Conservation (phyloP, 2,888 invertebrate genomes). For the Clanis bilineata region DNA sequence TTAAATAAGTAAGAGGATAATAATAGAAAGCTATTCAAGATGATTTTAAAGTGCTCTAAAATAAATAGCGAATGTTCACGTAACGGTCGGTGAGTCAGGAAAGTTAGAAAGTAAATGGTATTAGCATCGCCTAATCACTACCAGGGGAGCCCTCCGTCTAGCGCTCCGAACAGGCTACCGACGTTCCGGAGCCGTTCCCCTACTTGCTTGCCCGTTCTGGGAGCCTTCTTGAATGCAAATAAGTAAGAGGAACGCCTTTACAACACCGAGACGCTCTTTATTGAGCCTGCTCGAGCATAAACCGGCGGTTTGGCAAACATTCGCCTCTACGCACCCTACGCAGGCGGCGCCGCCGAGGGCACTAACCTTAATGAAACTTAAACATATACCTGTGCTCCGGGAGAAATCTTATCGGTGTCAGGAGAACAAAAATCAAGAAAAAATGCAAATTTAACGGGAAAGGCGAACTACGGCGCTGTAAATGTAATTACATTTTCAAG, state of each 20-base stretch:
- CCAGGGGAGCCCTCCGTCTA: conserved; percentile 73
- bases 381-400: conserved; percentile 39
- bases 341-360: conserved; percentile 22
- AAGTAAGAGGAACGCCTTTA: conserved; percentile 78
- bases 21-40: conserved; percentile 46
- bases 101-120: conserved; percentile 80
- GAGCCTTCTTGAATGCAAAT: conserved; percentile 79
- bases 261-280: conserved; percentile 75
- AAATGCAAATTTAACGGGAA: conserved; percentile 74
- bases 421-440: conserved; percentile 66
- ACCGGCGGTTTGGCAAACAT: conserved; percentile 61
- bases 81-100: conserved; percentile 75
- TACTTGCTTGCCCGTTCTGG: conserved; percentile 70
- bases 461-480: conserved; percentile 74
- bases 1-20: background rate
- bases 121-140: conserved; percentile 80
- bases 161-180: conserved; percentile 54
- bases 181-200: conserved; percentile 60
- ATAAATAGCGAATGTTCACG: conserved; percentile 71
- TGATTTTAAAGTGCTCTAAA: conserved; percentile 70
- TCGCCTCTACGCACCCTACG: conserved; percentile 48
- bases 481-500: conserved; percentile 82
- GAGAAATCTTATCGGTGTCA: conserved; percentile 57
- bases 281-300: conserved; percentile 70
- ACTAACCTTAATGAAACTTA: conserved; percentile 35